Evolutionary conservation across 2,113 vertebrate species (phyloP).

Genomic region (Pollimyrus isidori): DNA sequence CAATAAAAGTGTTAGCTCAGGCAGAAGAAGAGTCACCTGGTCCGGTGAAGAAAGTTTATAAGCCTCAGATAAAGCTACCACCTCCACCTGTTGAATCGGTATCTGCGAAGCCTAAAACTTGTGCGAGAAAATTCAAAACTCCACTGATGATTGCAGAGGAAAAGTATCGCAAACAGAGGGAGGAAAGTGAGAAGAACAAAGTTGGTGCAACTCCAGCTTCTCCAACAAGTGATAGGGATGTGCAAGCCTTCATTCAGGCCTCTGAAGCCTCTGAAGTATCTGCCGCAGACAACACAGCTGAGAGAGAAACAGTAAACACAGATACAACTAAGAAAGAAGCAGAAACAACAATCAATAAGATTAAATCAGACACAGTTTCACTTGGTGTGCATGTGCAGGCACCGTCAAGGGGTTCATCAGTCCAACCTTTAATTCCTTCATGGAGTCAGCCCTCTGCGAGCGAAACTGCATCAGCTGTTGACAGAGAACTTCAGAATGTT

Average conservation of each 20-base stretch:
- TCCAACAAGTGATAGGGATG: conserved; percentile 28
- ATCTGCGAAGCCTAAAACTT: conserved; percentile 54
- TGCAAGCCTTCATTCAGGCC: neutral
- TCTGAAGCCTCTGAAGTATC: neutral
- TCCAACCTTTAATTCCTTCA: conserved; percentile 48
- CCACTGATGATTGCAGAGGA: conserved; percentile 90
- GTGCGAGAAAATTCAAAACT: conserved; percentile 80
- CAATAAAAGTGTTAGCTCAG: conserved; percentile 26
- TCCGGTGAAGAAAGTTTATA: conserved; percentile 47
- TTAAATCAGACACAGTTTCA: conserved; percentile 22
- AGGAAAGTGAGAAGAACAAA: conserved; percentile 60
- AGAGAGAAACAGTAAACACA: conserved; percentile 31
- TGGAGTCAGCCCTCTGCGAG: conserved; percentile 37
- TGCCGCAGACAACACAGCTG: conserved; percentile 17
- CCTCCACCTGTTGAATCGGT: conserved; percentile 50
- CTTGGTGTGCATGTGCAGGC: conserved; percentile 35
- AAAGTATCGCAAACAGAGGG: conserved; percentile 68
- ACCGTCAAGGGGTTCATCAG: conserved; percentile 45
- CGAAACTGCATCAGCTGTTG: conserved; percentile 32
- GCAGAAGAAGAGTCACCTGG: conserved; percentile 38
- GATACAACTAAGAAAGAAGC: conserved; percentile 28
- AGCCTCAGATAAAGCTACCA: conserved; percentile 64
- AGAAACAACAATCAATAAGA: conserved; percentile 28
- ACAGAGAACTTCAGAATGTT: conserved; percentile 48
- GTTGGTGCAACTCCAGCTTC: conserved; percentile 44